Percentiles rank a stretch among this genome's conserved stretches.
Conservation (phyloP, 2,888 invertebrate genomes). For the Pollenia labialis region DNA sequence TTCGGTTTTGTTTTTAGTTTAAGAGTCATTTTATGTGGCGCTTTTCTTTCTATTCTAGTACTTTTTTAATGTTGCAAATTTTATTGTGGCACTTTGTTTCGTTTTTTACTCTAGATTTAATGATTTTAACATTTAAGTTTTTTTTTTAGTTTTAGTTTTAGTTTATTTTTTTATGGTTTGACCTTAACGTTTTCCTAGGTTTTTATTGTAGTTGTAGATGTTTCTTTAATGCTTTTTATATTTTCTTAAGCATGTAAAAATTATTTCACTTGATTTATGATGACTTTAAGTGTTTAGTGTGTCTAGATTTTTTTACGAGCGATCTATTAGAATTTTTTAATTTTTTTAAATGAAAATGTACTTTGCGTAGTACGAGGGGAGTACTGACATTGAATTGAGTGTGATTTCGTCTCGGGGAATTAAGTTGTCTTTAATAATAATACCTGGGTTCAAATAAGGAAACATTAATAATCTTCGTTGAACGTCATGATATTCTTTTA, state of each 20-base stretch:
- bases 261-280: slow-evolving; percentile 70
- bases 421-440: too few species aligned
- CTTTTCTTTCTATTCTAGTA: slow-evolving; percentile 32
- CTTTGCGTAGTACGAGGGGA: slow-evolving; percentile 12
- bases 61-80: slow-evolving; percentile 20
- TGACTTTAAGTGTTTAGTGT: slow-evolving; percentile 62
- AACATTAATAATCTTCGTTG: too few species aligned
- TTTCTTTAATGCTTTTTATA: slow-evolving; percentile 3
- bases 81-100: slow-evolving; percentile 19
- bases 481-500: too few species aligned
- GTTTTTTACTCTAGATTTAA: slow-evolving; percentile 20
- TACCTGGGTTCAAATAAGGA: too few species aligned
- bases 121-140: slow-evolving; percentile 1
- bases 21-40: slow-evolving; percentile 31
- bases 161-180: slow-evolving; percentile 21
- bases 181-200: slow-evolving; percentile 42
- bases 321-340: slow-evolving; percentile 42
- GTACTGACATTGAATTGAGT: not conserved
- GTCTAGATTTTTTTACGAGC: slow-evolving; percentile 47
- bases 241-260: slow-evolving; percentile 29
- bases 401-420: too few species aligned
- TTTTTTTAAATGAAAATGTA: slow-evolving; percentile 29
- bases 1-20: not conserved
- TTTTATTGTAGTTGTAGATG: slow-evolving; percentile 3
- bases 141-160: not conserved